Conservation (phyloP, 2,888 invertebrate species). For the Ecliptopera silaceata region DNA sequence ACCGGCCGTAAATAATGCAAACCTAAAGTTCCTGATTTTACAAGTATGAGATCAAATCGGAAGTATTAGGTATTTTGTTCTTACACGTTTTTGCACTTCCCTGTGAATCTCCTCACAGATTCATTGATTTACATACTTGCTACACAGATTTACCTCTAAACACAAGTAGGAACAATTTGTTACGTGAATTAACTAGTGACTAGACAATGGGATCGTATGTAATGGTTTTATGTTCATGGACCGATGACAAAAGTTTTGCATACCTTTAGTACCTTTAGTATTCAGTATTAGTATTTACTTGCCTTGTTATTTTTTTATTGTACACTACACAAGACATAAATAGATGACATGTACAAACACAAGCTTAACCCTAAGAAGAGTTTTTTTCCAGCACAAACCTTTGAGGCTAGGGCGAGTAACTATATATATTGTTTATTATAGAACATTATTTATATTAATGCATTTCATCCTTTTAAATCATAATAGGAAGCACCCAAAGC, state of each 20-base stretch:
- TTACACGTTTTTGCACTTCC: slow-evolving; percentile 47
- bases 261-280: too few species aligned
- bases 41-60: slow-evolving; percentile 43
- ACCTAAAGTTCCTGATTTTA: slow-evolving; percentile 25
- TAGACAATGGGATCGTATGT: slow-evolving; percentile 16
- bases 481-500: slow-evolving; percentile 5
- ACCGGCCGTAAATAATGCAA: too few species aligned
- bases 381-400: not conserved
- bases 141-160: slow-evolving; percentile 17
- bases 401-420: too few species aligned
- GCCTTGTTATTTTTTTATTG: too few species aligned
- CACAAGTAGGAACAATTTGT: slow-evolving; percentile 32
- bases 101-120: slow-evolving; percentile 56
- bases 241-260: not conserved
- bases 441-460: too few species aligned
- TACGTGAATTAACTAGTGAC: slow-evolving; percentile 29
- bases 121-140: slow-evolving; percentile 53
- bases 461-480: too few species aligned
- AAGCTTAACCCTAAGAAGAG: too few species aligned
- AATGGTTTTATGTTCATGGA: slow-evolving; percentile 1
- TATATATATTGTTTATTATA: too few species aligned
- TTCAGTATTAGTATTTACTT: too few species aligned
- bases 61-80: slow-evolving; percentile 39
- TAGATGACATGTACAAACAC: too few species aligned
- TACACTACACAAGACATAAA: not conserved